Evolutionary conservation across 64 coral and sea anemone genomes (phyloP).

Genomic region (Actinia tenebrosa): DNA sequence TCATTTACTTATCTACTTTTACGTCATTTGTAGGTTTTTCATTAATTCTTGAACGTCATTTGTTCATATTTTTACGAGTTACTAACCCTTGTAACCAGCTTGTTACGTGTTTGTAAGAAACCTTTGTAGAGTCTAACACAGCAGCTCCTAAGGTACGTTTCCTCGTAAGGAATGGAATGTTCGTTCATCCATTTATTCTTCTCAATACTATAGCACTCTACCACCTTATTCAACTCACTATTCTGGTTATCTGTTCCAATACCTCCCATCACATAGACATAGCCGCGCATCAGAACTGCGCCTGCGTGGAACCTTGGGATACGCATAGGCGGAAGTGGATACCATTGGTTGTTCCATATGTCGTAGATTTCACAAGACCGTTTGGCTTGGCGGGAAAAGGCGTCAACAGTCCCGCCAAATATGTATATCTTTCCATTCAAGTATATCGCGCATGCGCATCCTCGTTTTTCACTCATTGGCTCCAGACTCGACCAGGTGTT

Average conservation of each 20-base stretch:
- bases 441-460: constrained; percentile 47
- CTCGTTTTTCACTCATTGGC: constrained; percentile 57
- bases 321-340: constrained; percentile 46
- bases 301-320: constrained; percentile 70
- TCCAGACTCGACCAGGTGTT: constrained; percentile 46
- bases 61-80: background rate
- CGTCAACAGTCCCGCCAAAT: constrained; percentile 68
- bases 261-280: constrained; percentile 69
- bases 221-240: constrained; percentile 35
- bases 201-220: constrained; percentile 60
- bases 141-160: constrained; percentile 70
- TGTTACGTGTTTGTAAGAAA: constrained; percentile 35
- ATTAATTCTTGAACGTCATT: background rate
- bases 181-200: constrained; percentile 46
- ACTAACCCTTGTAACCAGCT: constrained; percentile 21
- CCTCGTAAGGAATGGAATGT: constrained; percentile 60
- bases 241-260: constrained; percentile 53
- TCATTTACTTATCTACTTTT: too few relatives aligned
- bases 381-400: constrained; percentile 46
- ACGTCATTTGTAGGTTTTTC: too few relatives aligned
- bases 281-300: constrained; percentile 44
- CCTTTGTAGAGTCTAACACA: constrained; percentile 45
- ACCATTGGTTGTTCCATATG: constrained; percentile 49
- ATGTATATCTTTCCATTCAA: constrained; percentile 61
- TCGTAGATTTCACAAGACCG: constrained; percentile 60